Conservation (phyloP, 2,888 invertebrate genomes). For the Encarsia formosa region DNA sequence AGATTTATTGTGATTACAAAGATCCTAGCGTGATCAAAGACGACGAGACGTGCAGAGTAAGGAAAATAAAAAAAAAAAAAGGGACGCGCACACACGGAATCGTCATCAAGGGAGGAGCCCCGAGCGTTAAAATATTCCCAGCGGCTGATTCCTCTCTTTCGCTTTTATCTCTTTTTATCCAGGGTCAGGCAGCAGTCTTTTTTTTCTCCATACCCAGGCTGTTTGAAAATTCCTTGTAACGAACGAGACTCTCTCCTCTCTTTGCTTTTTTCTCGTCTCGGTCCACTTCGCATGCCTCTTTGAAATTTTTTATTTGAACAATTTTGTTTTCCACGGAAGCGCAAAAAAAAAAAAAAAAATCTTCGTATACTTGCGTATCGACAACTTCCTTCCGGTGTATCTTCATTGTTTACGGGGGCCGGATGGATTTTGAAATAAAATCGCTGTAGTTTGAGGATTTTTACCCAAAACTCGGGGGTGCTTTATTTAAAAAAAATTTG, state of each 20-base stretch:
- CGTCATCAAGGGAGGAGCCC: constrained; percentile 39
- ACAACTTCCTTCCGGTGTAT: no score
- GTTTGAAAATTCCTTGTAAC: no score
- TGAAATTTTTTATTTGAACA: no score
- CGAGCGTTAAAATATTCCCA: constrained; percentile 39
- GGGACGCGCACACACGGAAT: constrained; percentile 29
- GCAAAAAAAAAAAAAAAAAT: no score
- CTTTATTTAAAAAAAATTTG: background rate
- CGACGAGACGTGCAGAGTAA: background rate
- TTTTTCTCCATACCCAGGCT: no score
- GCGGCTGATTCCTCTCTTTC: constrained; percentile 36
- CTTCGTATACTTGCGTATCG: no score
- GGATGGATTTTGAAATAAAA: no score
- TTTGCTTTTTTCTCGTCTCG: background rate
- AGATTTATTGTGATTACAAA: background rate
- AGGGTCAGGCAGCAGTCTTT: background rate
- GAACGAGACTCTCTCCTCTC: background rate
- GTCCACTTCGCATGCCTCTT: no score
- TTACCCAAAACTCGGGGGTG: background rate
- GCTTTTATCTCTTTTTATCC: constrained; percentile 11
- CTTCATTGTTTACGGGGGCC: no score
- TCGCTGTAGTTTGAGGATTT: no score
- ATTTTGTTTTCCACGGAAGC: no score
- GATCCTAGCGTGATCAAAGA: background rate
- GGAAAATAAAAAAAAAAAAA: background rate